phyloP scores from a whole-genome alignment of 2,113 vertebrate species.

The Hucho hucho region DNA sequence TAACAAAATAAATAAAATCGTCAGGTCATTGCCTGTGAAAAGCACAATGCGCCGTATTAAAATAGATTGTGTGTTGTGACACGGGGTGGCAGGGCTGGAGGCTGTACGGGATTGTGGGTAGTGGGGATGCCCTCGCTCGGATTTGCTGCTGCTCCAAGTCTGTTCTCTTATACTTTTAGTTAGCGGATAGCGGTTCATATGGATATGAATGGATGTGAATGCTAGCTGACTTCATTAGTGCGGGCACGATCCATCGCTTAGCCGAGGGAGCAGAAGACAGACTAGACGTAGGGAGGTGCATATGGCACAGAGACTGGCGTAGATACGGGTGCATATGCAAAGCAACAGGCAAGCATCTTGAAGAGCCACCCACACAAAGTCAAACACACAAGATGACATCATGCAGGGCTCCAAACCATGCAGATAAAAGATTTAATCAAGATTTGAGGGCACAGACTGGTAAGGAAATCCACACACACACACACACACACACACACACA shows the following conservation, averaged over 20 bases:
- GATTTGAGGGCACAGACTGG: too few species aligned
- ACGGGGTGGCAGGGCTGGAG: not conserved
- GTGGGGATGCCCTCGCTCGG: not conserved
- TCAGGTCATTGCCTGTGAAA: not conserved
- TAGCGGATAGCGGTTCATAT: not conserved
- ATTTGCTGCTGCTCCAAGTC: not conserved
- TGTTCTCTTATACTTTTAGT: not conserved
- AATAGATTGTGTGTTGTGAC: not conserved
- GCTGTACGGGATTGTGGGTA: not conserved
- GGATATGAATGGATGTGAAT: not conserved
- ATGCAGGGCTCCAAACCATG: not conserved
- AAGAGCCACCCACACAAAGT: not conserved
- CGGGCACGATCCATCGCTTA: not conserved
- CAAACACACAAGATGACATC: constrained; percentile 2
- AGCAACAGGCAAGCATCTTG: not conserved
- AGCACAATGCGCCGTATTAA: not conserved
- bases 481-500: not conserved
- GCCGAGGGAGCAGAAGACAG: not conserved
- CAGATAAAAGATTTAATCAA: not conserved
- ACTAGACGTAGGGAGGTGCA: not conserved
- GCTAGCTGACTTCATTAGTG: not conserved
- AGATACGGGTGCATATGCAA: not conserved
- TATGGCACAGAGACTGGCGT: not conserved
- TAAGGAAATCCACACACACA: not conserved
- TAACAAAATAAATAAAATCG: not conserved